phyloP scores from a whole-genome alignment of 64 coral and sea anemone genomes.

The Dendrophyllia cribrosa region DNA sequence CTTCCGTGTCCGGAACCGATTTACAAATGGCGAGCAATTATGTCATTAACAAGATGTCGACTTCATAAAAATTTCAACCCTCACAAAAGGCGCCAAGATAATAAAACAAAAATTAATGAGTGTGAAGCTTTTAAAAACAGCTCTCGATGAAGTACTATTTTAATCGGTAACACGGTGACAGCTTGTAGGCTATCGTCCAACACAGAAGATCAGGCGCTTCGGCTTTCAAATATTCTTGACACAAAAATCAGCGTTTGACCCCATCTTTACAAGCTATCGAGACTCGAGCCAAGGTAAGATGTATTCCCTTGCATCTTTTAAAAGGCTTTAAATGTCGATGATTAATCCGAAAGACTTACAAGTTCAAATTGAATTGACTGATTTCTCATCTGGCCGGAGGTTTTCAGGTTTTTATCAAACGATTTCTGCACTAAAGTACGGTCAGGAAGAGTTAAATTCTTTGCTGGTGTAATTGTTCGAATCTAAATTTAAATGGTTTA shows the following conservation, averaged over 20 bases:
- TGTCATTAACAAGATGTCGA: conserved; percentile 13
- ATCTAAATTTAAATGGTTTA: neutral
- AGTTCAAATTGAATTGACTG: neutral
- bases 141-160: neutral
- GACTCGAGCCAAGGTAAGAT: neutral
- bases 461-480: no score
- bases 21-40: conserved; percentile 47
- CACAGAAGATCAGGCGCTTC: neutral
- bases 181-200: neutral
- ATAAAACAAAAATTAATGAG: conserved; percentile 30
- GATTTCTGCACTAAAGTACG: neutral
- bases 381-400: neutral
- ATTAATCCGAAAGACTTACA: conserved; percentile 6
- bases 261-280: neutral
- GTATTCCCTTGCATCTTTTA: neutral
- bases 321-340: neutral
- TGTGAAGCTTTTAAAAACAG: conserved; percentile 37
- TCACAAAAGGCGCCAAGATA: conserved; percentile 29
- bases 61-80: conserved; percentile 23
- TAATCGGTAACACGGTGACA: neutral
- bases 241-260: neutral
- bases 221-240: neutral
- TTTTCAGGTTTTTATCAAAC: no score
- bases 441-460: neutral
- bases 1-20: conserved; percentile 55